Base-by-base conservation (phyloP, 2,888 invertebrate genomes). In the Marronus borbonicus region DNA sequence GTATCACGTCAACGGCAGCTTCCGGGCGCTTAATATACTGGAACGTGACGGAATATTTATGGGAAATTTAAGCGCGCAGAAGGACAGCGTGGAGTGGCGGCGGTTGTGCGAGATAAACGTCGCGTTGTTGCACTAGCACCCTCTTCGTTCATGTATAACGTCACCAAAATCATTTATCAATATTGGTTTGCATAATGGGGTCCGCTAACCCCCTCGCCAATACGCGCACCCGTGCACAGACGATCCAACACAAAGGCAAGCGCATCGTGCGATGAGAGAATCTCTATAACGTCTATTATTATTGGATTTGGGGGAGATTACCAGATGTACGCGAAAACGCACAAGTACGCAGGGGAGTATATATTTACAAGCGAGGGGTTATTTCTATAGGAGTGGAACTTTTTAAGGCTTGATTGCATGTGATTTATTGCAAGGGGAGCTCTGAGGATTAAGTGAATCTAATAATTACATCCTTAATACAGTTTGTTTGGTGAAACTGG, bases 101-200 rank as follows among this genome's bases (percentile, higher is more conserved):
- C 69, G 52, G n/a, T 39, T 28, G 69, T 52, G 52, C 72, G 72
- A 58, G 72, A 72, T 72, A 72, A 72, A 72, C 58, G 69, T 20
- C 55, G 55, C 20, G 64, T n/a, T 64, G 36, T 39, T 64, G 69
- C 69, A 44, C 44, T 12, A 28, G 31, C 55, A 52, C 69, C 69
- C 69, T 69, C 68, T 12, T 20, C 49, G 14, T 36, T 28, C 20
- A 14, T 44, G 14, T 68, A 24, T 68, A 72, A 72, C 50, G 72
- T 58, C 58, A 58, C 50, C 36, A 60, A 72, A 72, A 72, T 72
- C 72, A 72, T 72, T 72, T 72, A 72, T 72, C 72, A 72, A 72
- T 72, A 68, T 50, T 31, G 28, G 52, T 68, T 50, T 68, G 50
- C 50, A 68, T 68, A 68, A 68, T 68, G 50, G 68, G 28, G 50